These are phyloP conservation scores for Dichetophora obliterata DNA, from an alignment of 2,888 invertebrate species.

Conservation along the genomic window DNA sequence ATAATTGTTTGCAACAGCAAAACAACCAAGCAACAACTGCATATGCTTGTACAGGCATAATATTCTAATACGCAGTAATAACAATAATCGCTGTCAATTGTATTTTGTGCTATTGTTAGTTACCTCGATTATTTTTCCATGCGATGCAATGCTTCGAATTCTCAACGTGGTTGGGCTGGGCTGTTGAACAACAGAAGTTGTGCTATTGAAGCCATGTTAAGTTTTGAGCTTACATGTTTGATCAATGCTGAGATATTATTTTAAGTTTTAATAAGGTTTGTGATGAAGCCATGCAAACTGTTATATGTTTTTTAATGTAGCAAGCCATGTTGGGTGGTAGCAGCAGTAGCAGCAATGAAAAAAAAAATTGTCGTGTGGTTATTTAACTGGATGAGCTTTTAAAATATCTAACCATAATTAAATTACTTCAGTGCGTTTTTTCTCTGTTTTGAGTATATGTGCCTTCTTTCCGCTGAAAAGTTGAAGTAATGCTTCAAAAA, in stretches of 20 bases:
- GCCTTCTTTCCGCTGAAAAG: too few species aligned
- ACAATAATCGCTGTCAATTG: slow-evolving; percentile 38
- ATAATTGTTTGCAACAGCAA: slow-evolving; percentile 27
- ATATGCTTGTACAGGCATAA: slow-evolving; percentile 11
- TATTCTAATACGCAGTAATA: slow-evolving; percentile 38
- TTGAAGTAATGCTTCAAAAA: too few species aligned
- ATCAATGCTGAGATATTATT: neutral
- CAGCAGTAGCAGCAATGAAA: too few species aligned
- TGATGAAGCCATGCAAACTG: neutral
- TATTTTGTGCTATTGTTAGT: neutral
- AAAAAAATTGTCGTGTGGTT: too few species aligned
- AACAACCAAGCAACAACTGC: slow-evolving; percentile 6
- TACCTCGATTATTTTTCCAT: neutral
- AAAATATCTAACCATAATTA: too few species aligned
- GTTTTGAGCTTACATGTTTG: neutral
- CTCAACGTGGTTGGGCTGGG: neutral
- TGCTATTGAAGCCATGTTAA: neutral
- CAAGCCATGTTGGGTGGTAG: too few species aligned
- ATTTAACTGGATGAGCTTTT: too few species aligned
- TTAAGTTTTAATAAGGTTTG: slow-evolving; percentile 16
- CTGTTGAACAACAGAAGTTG: neutral
- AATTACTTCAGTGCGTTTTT: too few species aligned
- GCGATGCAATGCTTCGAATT: neutral
- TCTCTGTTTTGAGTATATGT: too few species aligned
- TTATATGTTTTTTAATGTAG: too few species aligned